Evolutionary conservation across 2,797 vertebrate genomes (phyloP), one percentile per base, ranked within the genome.

Genomic region (Schizothorax lantsangensis): DNA sequence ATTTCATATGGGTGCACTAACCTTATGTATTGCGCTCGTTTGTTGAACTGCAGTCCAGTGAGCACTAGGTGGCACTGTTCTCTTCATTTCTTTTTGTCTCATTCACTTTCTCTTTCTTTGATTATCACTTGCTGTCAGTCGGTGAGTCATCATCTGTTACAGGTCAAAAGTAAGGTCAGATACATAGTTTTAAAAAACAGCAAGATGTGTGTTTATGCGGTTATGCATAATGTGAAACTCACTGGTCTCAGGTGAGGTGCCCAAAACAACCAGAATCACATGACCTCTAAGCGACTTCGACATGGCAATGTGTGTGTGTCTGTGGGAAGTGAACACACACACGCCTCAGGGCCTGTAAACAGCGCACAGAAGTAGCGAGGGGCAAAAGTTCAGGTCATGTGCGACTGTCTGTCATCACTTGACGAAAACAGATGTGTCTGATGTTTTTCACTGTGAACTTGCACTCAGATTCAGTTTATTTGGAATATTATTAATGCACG

Each of bases 211-310:
- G 40, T 2, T 40, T 59, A 23, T 62, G 19, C 21, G 62, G 33
- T 15, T 30, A 19, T 30, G 23, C 77, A 40, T 0, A 72, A 86
- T 36, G 79, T 64, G 49, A 75, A 81, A n/a, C 59, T 19, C 59
- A 5, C 49, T 6, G 64, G 47, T 85, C 85, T 81, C 88, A 89
- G 88, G 79, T 88, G 79, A 85, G 73, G 26, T 59, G 57, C 30
- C 40, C 49, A 72, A 83, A 84, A 81, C 66, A 45, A 11, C 30
- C n/a, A 38, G 59, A 64, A 77, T 54, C 47, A 30, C 36, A 38
- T 36, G 57, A 84, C 78, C 36, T 64, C 36, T 45, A n/a, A 33
- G 33, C 7, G 30, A 57, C 52, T 33, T 6, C 10, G n/a, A 57
- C 84, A 38, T 54, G 59, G 9, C 40, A 10, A 45, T 38, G 30